Evolutionary conservation across 2,113 vertebrate species (phyloP), one percentile per base, ranked within the genome.

Genomic region (Lophius piscatorius): DNA sequence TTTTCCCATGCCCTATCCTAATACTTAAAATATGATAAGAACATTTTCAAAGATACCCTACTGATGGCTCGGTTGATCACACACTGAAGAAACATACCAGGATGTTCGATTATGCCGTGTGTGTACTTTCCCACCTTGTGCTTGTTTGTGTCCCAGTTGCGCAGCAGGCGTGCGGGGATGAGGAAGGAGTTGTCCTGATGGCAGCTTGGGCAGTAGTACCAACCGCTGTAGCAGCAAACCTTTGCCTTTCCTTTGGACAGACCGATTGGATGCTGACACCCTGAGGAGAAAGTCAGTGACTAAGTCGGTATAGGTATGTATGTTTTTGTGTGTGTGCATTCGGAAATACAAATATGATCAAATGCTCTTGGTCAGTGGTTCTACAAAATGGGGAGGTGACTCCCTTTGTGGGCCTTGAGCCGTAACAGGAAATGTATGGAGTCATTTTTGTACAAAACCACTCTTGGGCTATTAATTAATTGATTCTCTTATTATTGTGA

Each of bases 121-220:
- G 13, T 5, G 18, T 40, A 7, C 4, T 9, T 14, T 6, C 52
- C 22, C 86, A 99, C 97, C 97, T 99, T 99, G 69, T 98, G 94
- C 72, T 94, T 95, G 29, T 88, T 93, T 70, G 94, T 98, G 83
- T 99, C 97, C 97, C 97, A 99, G 91, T 99, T 99, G 90, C 96
- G 97, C 78, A 99, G 91, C 21, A 99, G 88, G 8, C 97, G 93
- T 4, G 97, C 96, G 2, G 97, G 97, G 84, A 99, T 98, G 61
- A 99, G 93, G 79, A 98, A 98, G 66, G 61, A 92, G 91, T 97
- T 95, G 46, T 99, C 97, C 81, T 94, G 94, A 0, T 99, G 97
- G 89, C 97, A 99, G 71, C 76, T 90, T 75, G 91, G 89, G 83
- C 97, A 99, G 88, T 99, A 99, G 75, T 98, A 99, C 96, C 96